Evolutionary conservation across 2,888 invertebrate genomes (phyloP).

Genomic region (Trichogramma evanescens): DNA sequence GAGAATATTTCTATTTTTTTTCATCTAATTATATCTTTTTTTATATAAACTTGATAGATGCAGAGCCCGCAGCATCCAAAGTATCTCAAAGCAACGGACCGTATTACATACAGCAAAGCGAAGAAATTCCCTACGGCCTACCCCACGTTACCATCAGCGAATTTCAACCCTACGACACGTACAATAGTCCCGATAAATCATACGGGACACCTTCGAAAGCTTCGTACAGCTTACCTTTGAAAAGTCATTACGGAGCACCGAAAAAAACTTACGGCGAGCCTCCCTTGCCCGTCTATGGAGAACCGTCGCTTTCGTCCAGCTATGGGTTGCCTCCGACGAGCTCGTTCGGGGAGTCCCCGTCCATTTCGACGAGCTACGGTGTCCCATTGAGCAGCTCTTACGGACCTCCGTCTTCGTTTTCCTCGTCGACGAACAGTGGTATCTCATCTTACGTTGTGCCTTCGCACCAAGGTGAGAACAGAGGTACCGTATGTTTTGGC

Average conservation of each 20-base stretch:
- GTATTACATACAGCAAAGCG: conserved; percentile 15
- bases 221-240: conserved; percentile 11
- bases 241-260: background rate
- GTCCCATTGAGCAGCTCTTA: background rate
- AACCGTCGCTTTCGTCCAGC: conserved; percentile 22
- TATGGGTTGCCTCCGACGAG: no score
- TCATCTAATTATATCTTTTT: background rate
- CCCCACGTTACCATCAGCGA: conserved; percentile 1
- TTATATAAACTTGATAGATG: background rate
- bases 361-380: no score
- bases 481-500: conserved; percentile 30
- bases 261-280: conserved; percentile 12
- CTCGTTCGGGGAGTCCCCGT: no score
- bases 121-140: conserved; percentile 22
- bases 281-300: conserved; percentile 30
- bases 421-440: background rate
- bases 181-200: conserved; percentile 8
- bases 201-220: conserved; percentile 27
- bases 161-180: no score
- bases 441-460: background rate
- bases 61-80: background rate
- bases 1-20: background rate
- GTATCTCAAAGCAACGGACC: background rate
- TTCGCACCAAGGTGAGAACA: conserved; percentile 38
- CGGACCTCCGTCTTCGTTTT: background rate